A percentile compares a stretch with the other conserved stretches of the same genome.
These are phyloP conservation scores for Saiga tatarica DNA, from an alignment of 2,113 vertebrate genomes.

Conservation along the genomic window DNA sequence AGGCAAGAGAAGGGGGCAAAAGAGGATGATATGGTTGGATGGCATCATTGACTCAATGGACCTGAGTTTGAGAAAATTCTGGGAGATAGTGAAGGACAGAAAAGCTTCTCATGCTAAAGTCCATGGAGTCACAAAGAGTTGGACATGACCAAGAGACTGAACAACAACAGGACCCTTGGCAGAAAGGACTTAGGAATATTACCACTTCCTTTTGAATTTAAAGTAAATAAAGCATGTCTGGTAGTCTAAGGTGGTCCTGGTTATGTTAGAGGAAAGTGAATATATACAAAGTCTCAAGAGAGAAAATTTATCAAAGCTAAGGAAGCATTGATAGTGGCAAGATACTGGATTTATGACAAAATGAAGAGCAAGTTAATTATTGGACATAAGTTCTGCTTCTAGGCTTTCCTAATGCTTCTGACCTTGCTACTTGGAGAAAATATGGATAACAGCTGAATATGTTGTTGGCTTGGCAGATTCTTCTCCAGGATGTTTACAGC, in stretches of 20 bases:
- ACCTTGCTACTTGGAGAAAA: background rate
- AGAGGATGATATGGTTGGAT: background rate
- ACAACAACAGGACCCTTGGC: background rate
- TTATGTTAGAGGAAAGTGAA: background rate
- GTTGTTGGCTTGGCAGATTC: background rate
- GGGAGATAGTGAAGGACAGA: background rate
- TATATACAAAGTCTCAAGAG: background rate
- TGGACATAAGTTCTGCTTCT: background rate
- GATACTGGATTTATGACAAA: background rate
- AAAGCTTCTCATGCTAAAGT: background rate
- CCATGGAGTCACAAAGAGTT: background rate
- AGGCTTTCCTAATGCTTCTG: background rate
- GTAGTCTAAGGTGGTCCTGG: background rate
- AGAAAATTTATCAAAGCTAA: background rate
- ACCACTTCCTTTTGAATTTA: background rate
- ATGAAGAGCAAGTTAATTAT: background rate
- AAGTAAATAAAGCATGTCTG: background rate
- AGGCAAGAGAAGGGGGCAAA: background rate
- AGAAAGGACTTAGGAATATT: background rate
- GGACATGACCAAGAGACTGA: background rate
- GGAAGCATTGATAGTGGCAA: background rate
- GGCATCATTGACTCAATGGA: background rate
- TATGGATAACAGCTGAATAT: background rate
- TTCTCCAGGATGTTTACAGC: background rate
- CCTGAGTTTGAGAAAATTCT: background rate